Base-by-base conservation (phyloP, 2,113 vertebrate genomes). In the Cranoglanis bouderius region DNA sequence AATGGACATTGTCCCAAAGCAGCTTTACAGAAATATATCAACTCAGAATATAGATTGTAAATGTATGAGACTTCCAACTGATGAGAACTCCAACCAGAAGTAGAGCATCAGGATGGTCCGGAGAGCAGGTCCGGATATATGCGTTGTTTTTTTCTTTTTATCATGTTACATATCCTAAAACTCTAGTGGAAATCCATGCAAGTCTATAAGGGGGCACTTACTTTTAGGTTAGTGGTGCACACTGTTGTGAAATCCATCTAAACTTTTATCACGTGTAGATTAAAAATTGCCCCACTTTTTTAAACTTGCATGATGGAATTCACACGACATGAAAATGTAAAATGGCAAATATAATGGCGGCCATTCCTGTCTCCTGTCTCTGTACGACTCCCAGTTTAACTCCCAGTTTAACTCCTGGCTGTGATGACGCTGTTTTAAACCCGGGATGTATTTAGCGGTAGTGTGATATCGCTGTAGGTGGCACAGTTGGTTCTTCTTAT, bases 401-500 rank as follows among this genome's bases (percentile, higher is more conserved):
- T 82, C 53, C 32, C 18, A 53, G 43, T 29, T 49, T 49, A 78
- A 29, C 24, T 53, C 46, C 26, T 55, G 19, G 53, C 21, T 19
- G 53, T 32, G 70, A 86, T n/a, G 59, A 40, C 3, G 32, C 32
- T 40, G 86, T 51, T 80, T 78, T 19, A 35, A 57, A 61, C 51
- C n/a, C 14, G 1, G 55, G 55, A 24, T 7, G 26, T n/a, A 16
- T 67, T 81, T 53, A 78, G 18, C 26, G 3, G 2, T 51, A 5
- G 72, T 46, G 57, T 13, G 38, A 53, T 57, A 26, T 57, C 57
- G 26, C 32, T n/a, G 70, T 26, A 59, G 40, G 61, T 81, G 77
- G 78, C 86, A 53, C 26, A 61, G 29, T 78, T 13, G 57, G 53
- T 78, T 61, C 53, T 32, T 40, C 59, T 82, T 82, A 80, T 80